Evolutionary conservation across 2,113 vertebrate genomes (phyloP).

Genomic region (Brachyhypopomus occidentalis): DNA sequence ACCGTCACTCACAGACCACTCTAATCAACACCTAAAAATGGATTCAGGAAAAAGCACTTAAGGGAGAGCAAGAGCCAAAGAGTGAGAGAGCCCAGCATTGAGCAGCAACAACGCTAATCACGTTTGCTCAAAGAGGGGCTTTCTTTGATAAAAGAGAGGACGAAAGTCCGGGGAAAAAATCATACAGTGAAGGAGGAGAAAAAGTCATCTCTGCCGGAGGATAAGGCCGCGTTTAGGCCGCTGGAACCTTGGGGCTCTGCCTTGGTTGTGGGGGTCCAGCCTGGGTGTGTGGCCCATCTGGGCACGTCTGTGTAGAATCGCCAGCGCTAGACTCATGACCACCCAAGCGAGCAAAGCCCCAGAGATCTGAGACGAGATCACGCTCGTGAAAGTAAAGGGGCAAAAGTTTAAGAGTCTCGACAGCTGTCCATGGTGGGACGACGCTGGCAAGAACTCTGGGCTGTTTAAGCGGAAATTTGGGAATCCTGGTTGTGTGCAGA

Average conservation of each 20-base stretch:
- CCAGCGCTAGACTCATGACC: not conserved
- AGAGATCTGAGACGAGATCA: too few species aligned
- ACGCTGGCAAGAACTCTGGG: too few species aligned
- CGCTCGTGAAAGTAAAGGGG: too few species aligned
- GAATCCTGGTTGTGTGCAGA: too few species aligned
- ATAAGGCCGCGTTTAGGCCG: not conserved
- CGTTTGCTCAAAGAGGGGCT: slow-evolving; percentile 9
- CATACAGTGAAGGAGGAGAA: not conserved
- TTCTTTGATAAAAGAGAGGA: not conserved
- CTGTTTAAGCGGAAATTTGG: too few species aligned
- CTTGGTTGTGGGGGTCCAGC: slow-evolving; percentile 5
- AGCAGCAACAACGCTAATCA: not conserved
- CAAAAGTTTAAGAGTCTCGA: too few species aligned
- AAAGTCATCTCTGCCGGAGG: not conserved
- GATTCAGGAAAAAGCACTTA: slow-evolving; percentile 15
- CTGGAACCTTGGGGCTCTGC: not conserved
- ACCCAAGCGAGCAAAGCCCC: too few species aligned
- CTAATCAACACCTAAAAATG: slow-evolving; percentile 31
- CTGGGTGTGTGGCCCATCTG: not conserved
- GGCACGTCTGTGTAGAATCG: not conserved
- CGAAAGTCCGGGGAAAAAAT: slow-evolving; percentile 15
- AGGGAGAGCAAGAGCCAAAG: not conserved
- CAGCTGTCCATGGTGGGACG: too few species aligned
- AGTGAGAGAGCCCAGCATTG: not conserved
- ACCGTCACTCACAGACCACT: slow-evolving; percentile 12